Percentiles rank a stretch among this genome's conserved stretches.
phyloP scores from a whole-genome alignment of 1,140 invertebrate genomes.

The Drosophila baimaii region DNA sequence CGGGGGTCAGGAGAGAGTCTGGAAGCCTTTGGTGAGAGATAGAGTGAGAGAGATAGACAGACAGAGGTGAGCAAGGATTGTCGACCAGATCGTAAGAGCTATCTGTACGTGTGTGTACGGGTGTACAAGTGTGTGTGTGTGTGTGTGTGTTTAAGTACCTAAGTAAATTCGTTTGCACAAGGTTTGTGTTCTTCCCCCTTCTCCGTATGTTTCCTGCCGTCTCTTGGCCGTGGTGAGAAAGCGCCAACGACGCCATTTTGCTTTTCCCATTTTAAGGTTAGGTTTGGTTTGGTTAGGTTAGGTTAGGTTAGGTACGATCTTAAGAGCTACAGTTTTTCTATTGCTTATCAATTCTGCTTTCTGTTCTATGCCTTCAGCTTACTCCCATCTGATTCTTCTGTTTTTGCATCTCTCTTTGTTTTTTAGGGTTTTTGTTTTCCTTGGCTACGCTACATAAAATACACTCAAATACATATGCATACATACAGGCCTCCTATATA shows the following conservation, averaged over 20 bases:
- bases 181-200: conserved; percentile 32
- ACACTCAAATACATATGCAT: conserved; percentile 47
- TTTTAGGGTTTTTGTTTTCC: not conserved
- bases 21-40: conserved; percentile 38
- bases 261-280: conserved; percentile 19
- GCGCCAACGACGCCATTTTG: conserved; percentile 13
- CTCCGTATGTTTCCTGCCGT: not conserved
- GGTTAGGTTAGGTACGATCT: conserved; percentile 40
- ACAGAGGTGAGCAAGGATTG: conserved; percentile 14
- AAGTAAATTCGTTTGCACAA: conserved; percentile 78
- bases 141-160: conserved; percentile 61
- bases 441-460: conserved; percentile 62
- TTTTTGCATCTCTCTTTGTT: not conserved
- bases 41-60: not conserved
- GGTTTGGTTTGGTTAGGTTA: conserved; percentile 27
- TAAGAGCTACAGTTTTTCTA: conserved; percentile 59
- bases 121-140: conserved; percentile 13
- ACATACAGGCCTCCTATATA: conserved; percentile 51
- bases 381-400: not conserved
- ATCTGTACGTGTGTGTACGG: conserved; percentile 3
- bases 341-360: conserved; percentile 60
- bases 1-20: conserved; percentile 8
- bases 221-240: not conserved
- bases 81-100: conserved; percentile 39
- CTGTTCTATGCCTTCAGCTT: conserved; percentile 32